Conservation (phyloP, 2,797 vertebrate species). For the Poecile montanus region DNA sequence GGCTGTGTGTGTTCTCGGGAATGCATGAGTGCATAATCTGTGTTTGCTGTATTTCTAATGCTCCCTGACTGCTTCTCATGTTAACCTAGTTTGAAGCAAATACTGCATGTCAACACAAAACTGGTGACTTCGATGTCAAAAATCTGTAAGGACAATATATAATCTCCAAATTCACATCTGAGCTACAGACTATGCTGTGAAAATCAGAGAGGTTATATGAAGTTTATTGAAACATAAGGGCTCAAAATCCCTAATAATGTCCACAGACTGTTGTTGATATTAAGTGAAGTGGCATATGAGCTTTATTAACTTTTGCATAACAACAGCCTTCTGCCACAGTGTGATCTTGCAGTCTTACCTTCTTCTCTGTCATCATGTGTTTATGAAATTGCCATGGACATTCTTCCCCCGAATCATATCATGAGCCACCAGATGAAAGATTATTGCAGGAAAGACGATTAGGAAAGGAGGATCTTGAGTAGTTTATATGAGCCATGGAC, state of each 20-base stretch:
- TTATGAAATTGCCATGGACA: conserved; percentile 14
- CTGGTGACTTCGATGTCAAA: neutral
- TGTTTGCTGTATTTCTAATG: neutral
- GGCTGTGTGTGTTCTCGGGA: neutral
- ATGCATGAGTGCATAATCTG: neutral
- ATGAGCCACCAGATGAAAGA: conserved; percentile 62
- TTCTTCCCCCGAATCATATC: conserved; percentile 62
- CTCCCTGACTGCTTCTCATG: neutral
- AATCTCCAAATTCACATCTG: conserved; percentile 35
- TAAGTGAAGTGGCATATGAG: neutral
- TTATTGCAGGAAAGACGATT: conserved; percentile 70
- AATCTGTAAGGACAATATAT: neutral
- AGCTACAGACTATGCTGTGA: neutral
- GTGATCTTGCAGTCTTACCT: conserved; percentile 31
- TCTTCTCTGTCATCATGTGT: neutral
- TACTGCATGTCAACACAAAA: neutral
- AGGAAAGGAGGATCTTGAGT: conserved; percentile 55
- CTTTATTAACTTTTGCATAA: conserved; percentile 39
- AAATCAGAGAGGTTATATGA: neutral
- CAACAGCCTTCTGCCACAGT: neutral
- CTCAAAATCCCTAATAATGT: conserved; percentile 4
- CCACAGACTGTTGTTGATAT: neutral
- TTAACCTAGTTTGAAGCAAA: conserved; percentile 1
- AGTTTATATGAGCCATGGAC: conserved; percentile 49
- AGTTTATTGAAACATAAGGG: conserved; percentile 18